Conservation (phyloP, 1,140 invertebrate genomes). For the Drosophila simulans region DNA sequence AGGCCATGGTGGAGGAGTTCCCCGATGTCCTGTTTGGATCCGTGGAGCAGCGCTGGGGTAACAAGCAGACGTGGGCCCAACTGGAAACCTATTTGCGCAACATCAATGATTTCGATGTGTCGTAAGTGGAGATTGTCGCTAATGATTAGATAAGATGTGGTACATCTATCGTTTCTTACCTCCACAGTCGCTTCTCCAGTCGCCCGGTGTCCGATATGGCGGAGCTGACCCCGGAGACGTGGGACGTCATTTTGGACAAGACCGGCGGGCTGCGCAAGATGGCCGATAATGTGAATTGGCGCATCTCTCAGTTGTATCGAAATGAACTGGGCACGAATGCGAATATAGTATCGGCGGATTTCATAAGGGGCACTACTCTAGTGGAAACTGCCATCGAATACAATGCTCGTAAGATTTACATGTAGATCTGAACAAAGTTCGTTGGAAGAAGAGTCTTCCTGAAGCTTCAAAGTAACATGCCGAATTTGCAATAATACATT, state of each 20-base stretch:
- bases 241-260: conserved; percentile 86
- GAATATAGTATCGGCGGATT: conserved; percentile 88
- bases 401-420: conserved; percentile 81
- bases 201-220: conserved; percentile 88
- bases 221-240: conserved; percentile 87
- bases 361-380: conserved; percentile 86
- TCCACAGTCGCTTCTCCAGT: conserved; percentile 68
- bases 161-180: background rate
- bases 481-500: conserved; percentile 37
- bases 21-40: conserved; percentile 64
- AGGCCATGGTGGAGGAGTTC: conserved; percentile 70
- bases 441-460: too few relatives aligned
- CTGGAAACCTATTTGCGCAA: conserved; percentile 85
- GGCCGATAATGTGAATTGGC: conserved; percentile 87
- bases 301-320: conserved; percentile 86
- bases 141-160: conserved; percentile 1
- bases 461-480: background rate
- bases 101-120: conserved; percentile 68
- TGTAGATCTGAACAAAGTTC: background rate
- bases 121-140: conserved; percentile 52
- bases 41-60: conserved; percentile 87
- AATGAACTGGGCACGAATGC: conserved; percentile 85
- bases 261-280: conserved; percentile 86
- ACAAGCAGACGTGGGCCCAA: conserved; percentile 85
- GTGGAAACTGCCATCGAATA: conserved; percentile 86